Evolutionary conservation across 2,113 vertebrate genomes (phyloP), one percentile per base, ranked within the genome.

Genomic region (Phrynosoma blainvillii): DNA sequence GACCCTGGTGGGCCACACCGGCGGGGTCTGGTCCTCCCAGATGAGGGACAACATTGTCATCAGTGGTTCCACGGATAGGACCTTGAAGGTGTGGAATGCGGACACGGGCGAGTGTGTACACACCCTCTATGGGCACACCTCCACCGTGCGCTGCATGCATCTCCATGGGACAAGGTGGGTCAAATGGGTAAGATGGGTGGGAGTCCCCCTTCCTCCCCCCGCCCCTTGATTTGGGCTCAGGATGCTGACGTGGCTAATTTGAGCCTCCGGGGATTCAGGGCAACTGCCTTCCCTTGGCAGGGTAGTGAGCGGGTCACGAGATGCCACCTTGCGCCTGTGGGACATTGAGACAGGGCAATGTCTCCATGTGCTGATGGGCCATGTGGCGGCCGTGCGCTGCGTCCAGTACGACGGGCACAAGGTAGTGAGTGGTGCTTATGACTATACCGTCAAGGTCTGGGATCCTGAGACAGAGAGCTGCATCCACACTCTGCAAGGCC

Each of bases 401-500:
- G 96, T 96, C 54, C 95, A 96, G 94, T 96, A 94, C 0, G 93
- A 96, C 0, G 95, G 95, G n/a, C 89, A 92, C 87, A 92, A 91
- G 83, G 95, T 96, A 73, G 95, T 96, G 83, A 96, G 96, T 0
- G 96, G 95, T 0, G 96, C 95, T 0, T 96, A 96, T 0, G 95
- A 96, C 91, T 96, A 96, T 89, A 96, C 95, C 0, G 96, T 96
- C 21, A 96, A 96, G 18, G 95, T 96, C 59, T 96, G 96, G 96
- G 96, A 96, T 87, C 96, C 96, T 0, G 93, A 95, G 91, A 96
- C 93, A 0, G 96, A 96, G 88, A 96, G 94, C 92, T 96, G 96
- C 91, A 94, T 95, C 18, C 95, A 96, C 30, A 96, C 95, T 0
- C 89, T 96, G 88, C 95, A 96, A 90, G 95, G 95, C 0, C 95